These are phyloP conservation scores for Rhynchonycteris naso DNA, from an alignment of 2,797 vertebrate genomes.

Conservation along the genomic window DNA sequence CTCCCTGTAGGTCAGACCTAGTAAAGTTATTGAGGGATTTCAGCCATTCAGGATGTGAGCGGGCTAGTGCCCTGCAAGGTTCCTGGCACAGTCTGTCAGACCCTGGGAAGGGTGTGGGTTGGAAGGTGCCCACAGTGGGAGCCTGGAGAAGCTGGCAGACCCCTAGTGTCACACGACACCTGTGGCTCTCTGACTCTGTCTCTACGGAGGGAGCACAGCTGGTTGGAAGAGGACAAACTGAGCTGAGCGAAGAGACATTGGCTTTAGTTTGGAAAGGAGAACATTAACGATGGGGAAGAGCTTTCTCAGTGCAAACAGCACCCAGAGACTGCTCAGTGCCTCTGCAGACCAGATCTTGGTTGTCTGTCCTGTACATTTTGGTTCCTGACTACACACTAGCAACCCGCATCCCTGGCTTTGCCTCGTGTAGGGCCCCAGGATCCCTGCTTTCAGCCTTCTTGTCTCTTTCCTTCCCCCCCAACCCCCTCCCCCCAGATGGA, in stretches of 20 bases:
- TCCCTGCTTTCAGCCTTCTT: neutral
- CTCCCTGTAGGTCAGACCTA: neutral
- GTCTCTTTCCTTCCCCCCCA: neutral
- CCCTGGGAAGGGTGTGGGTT: slow-evolving; percentile 19
- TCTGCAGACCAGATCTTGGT: too few species aligned
- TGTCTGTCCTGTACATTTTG: neutral
- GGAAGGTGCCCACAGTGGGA: neutral
- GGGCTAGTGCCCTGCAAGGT: accelerated
- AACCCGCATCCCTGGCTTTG: neutral
- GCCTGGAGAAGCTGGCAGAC: neutral
- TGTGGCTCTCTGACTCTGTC: neutral
- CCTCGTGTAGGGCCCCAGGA: too few species aligned
- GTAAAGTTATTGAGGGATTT: neutral
- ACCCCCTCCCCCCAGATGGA: neutral
- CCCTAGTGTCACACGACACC: neutral
- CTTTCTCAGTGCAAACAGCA: neutral
- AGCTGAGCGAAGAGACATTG: too few species aligned
- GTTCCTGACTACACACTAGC: neutral
- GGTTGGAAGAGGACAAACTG: too few species aligned
- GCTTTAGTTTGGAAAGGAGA: neutral
- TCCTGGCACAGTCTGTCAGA: neutral
- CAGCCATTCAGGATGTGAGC: neutral
- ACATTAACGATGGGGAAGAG: neutral
- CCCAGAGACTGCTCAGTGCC: neutral
- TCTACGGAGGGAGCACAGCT: neutral